A percentile compares a stretch with the other conserved stretches of the same genome.
phyloP scores from a whole-genome alignment of 2,113 vertebrate genomes.

The Aegotheles bennettii region DNA sequence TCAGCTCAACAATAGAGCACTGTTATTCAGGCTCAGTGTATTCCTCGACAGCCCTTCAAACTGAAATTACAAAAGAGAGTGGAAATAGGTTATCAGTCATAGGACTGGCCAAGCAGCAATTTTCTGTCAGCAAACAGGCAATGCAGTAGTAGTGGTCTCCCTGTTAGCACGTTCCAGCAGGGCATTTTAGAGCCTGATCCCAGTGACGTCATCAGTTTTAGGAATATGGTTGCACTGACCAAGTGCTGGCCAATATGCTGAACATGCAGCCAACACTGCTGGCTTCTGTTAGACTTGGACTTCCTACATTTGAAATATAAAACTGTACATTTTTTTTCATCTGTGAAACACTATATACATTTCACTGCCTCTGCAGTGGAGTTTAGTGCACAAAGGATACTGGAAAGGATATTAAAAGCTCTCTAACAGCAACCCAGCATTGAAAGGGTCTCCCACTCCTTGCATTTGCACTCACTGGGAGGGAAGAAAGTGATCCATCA shows the following conservation, averaged over 20 bases:
- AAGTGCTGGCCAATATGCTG: neutral
- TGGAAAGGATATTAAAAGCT: neutral
- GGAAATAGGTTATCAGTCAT: neutral
- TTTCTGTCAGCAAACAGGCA: neutral
- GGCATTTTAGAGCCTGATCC: neutral
- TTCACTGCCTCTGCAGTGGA: neutral
- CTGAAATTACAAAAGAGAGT: neutral
- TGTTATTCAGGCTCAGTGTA: neutral
- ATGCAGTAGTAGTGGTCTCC: neutral
- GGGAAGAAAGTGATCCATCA: neutral
- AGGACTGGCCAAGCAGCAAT: neutral
- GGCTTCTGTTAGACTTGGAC: neutral
- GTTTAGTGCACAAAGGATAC: neutral
- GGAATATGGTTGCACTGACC: neutral
- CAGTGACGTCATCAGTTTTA: neutral
- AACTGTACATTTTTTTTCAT: neutral
- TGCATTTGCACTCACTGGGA: neutral
- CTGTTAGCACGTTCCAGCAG: neutral
- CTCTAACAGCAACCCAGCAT: neutral
- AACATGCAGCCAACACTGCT: neutral
- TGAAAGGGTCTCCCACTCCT: neutral
- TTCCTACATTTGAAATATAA: neutral
- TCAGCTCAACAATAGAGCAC: neutral
- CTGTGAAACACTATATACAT: neutral
- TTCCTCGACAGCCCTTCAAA: neutral